These are phyloP conservation scores for Ips typographus DNA, from an alignment of 1,140 invertebrate species.

Conservation along the genomic window DNA sequence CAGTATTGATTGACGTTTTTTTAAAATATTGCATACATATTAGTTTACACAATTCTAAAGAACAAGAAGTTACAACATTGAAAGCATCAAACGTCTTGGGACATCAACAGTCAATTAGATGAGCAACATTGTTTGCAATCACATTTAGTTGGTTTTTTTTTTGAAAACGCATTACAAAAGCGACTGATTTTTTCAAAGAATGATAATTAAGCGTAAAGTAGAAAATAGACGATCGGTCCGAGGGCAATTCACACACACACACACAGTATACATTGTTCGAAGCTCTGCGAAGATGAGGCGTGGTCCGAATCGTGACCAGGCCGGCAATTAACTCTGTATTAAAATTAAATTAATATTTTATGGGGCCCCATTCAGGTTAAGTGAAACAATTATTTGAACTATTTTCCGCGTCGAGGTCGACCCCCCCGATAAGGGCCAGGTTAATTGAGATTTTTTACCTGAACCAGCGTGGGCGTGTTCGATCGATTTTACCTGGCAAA, in stretches of 20 bases:
- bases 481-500: too few species aligned
- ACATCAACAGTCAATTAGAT: too few species aligned
- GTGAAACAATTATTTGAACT: conserved; percentile 32
- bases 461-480: background rate
- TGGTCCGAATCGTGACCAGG: conserved; percentile 28
- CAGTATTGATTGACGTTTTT: too few species aligned
- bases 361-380: conserved; percentile 26
- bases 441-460: conserved; percentile 24
- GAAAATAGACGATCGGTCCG: background rate
- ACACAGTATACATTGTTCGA: conserved; percentile 16
- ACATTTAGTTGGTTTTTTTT: too few species aligned
- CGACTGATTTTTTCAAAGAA: too few species aligned
- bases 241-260: background rate
- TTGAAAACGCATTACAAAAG: too few species aligned
- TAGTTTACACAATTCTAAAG: too few species aligned
- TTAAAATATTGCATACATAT: too few species aligned
- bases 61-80: too few species aligned
- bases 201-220: too few species aligned
- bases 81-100: too few species aligned
- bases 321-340: conserved; percentile 33
- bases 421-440: conserved; percentile 16
- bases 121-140: too few species aligned
- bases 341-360: conserved; percentile 40
- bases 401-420: conserved; percentile 23
- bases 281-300: conserved; percentile 17